phyloP scores from a whole-genome alignment of 2,888 invertebrate species.

The Carcina quercana region DNA sequence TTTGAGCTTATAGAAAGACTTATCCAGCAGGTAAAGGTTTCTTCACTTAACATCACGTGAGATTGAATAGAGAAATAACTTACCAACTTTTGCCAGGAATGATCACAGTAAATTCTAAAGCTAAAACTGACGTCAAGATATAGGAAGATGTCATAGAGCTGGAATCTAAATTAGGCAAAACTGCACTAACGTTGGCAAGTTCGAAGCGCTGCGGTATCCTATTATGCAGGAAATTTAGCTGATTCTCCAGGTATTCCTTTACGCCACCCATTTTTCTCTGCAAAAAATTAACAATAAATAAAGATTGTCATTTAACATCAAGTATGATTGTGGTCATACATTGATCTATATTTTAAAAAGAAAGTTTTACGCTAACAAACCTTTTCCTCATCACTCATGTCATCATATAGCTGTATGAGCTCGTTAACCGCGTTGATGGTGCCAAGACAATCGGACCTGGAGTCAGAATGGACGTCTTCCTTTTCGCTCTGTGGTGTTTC shows the following conservation, averaged over 20 bases:
- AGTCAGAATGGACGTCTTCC: conserved; percentile 10
- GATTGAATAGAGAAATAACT: no score
- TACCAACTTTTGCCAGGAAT: no score
- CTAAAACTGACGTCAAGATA: no score
- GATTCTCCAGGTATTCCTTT: conserved; percentile 42
- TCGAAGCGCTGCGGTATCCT: conserved; percentile 23
- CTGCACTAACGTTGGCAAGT: no score
- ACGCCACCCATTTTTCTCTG: conserved; percentile 54
- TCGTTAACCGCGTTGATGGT: conserved; percentile 36
- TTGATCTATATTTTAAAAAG: neutral
- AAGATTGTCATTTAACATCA: neutral
- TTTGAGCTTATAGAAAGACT: no score
- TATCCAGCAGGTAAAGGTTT: no score
- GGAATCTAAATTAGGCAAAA: no score
- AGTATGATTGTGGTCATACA: neutral
- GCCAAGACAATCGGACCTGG: conserved; percentile 31
- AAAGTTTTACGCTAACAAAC: conserved; percentile 20
- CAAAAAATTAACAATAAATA: no score
- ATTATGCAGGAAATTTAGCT: conserved; percentile 34
- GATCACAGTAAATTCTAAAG: no score
- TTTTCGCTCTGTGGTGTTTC: conserved; percentile 4
- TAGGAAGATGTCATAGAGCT: no score
- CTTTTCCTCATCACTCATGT: conserved; percentile 47
- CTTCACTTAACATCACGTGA: no score
- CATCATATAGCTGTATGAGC: conserved; percentile 39